Base-by-base conservation (phyloP, 1,140 invertebrate species). In the Macrobrachium nipponense region DNA sequence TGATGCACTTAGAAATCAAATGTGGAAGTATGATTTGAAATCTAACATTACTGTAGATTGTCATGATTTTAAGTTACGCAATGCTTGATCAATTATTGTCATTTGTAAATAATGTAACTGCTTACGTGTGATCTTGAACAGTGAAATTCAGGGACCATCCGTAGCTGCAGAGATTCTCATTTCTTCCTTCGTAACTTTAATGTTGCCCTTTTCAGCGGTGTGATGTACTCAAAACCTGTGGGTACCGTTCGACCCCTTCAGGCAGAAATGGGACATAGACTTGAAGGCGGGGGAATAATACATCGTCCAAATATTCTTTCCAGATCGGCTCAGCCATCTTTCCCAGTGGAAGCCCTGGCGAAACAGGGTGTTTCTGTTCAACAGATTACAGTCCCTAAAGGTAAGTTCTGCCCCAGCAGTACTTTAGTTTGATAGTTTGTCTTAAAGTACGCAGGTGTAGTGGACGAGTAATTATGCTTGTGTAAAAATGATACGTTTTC, bases 331-430 rank as follows among this genome's bases (percentile, higher is more conserved):
- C 64, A 75, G 43, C 73, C 84, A 5, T 72, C 60, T 60, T 89
- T 89, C 80, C 88, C 89, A 20, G 96, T 95, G 5, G 96, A 97
- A 91, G 95, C 96, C 59, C 96, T 96, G 95, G 95, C 96, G 89
- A 92, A 95, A 51, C 97, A 98, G 92, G 97, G 97, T 79, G 97
- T 98, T 94, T 96, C 96, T 70, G 96, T 97, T 58, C 96, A 98
- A 91, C 96, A 98, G 91, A 97, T 98, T 94, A 96, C 96, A 8
- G 93, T 98, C 79, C 97, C 97, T 5, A 92, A 96, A 89, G 95
- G 95, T 95, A 91, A 90, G 90, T 61, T 27, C 18, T 20, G 23
- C 77, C 59, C 68, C 2, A 27, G 27, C 5, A n/a, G 62, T 8
- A 27, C 6, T 20, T 5, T 77, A 0, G 20, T 17, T 15, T 59